Evolutionary conservation across 2,797 vertebrate species (phyloP).

Genomic region (Tragopan temminckii): DNA sequence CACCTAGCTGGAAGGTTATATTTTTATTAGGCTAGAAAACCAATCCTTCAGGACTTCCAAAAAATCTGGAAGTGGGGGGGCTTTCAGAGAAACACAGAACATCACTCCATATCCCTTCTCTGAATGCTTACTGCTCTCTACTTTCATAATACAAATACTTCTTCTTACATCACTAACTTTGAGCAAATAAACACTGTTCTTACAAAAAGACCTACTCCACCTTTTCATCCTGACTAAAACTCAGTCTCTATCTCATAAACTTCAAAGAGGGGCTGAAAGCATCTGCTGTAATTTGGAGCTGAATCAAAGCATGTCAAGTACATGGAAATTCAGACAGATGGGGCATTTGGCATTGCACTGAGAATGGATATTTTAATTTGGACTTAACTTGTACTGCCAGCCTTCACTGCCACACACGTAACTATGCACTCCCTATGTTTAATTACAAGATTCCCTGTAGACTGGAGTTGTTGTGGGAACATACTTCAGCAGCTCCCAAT

Average conservation of each 20-base stretch:
- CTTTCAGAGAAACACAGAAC: not conserved
- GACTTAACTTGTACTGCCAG: not conserved
- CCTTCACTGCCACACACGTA: not conserved
- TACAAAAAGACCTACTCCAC: not conserved
- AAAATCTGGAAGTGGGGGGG: not conserved
- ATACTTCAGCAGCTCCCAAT: not conserved
- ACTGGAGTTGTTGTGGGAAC: not conserved
- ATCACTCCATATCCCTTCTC: not conserved
- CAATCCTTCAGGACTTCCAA: not conserved
- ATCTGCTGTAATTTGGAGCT: conserved; percentile 13
- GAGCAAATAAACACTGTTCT: not conserved
- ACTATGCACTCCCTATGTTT: not conserved
- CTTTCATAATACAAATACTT: not conserved
- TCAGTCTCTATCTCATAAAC: not conserved
- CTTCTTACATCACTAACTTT: not conserved
- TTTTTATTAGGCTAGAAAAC: not conserved
- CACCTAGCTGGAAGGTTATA: not conserved
- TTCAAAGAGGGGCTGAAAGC: not conserved
- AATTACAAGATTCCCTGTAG: not conserved
- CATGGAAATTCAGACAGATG: conserved; percentile 19
- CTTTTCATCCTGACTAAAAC: not conserved
- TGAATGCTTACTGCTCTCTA: not conserved
- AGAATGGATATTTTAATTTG: conserved; percentile 23
- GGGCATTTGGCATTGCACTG: not conserved
- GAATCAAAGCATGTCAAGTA: conserved; percentile 12